Percentiles rank a stretch among this genome's conserved stretches.
Evolutionary conservation across 2,797 vertebrate genomes (phyloP).

Genomic region (Acestrorhynchus altus): DNA sequence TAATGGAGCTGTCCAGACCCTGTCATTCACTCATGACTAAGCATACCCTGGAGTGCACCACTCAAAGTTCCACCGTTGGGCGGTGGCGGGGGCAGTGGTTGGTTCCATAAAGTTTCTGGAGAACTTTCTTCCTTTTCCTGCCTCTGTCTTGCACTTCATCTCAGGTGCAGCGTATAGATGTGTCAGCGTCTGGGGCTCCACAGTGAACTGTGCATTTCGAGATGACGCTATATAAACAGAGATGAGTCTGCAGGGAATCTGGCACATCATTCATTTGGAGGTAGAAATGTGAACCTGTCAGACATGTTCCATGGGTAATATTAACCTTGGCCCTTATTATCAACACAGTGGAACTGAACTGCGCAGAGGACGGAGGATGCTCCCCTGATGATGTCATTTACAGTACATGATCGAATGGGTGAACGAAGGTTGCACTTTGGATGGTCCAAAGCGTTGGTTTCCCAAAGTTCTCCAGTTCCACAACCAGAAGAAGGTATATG

Average conservation of each 20-base stretch:
- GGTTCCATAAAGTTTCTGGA: conserved; percentile 30
- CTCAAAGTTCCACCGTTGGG: conserved; percentile 57
- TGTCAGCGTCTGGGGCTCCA: conserved; percentile 37
- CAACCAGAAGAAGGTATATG: no score
- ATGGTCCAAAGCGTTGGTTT: neutral
- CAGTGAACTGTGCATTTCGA: conserved; percentile 2
- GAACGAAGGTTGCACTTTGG: neutral
- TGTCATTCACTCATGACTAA: conserved; percentile 73
- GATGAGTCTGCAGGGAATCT: conserved; percentile 17
- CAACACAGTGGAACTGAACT: conserved; percentile 10
- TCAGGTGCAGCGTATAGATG: conserved; percentile 10
- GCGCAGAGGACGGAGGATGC: conserved; percentile 1
- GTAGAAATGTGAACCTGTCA: conserved; percentile 23
- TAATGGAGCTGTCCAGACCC: conserved; percentile 75
- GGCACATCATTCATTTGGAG: conserved; percentile 13
- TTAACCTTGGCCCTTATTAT: conserved; percentile 28
- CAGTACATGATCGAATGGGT: neutral
- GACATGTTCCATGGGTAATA: conserved; percentile 37
- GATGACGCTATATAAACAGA: conserved; percentile 33
- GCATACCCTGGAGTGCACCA: conserved; percentile 59
- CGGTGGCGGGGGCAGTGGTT: neutral
- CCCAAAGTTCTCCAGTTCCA: neutral
- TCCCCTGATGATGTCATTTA: conserved; percentile 24
- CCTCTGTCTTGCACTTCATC: conserved; percentile 3
- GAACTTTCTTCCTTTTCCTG: neutral